Evolutionary conservation across 1,140 invertebrate species (phyloP), one percentile per base, ranked within the genome.

Genomic region (Eubasilissa regina): DNA sequence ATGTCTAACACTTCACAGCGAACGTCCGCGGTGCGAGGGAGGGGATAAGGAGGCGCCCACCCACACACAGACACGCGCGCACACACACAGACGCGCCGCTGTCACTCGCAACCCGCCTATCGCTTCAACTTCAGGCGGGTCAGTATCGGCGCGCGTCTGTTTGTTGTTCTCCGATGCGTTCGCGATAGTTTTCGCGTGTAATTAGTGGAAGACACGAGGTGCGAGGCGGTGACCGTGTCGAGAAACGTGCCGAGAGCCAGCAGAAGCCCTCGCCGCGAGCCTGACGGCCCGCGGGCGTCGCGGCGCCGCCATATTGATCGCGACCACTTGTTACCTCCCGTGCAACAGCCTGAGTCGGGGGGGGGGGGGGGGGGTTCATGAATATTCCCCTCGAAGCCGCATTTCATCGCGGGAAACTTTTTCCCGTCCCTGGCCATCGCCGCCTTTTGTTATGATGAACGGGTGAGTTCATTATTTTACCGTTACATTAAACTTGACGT

Each of bases 321-420:
- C 77, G 77, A 82, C 77, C 80, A 82, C 80, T 82, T 82, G 80
- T 82, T 82, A 79, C 77, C 56, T 55, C n/a, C n/a, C 58, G 19
- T 21, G 78, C 70, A 79, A 75, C 78, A 79, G 70, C 77, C 58
- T 77, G 75, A 47, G 48, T 43, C 75, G 48, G 47, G 60, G 21
- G 43, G 17, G 75, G 48, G 48, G 43, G 58, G 48, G 47, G 60
- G 21, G 43, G 17, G 51, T 62, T 76, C 56, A 64, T 64, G 56
- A 45, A 62, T 76, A 48, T 76, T 76, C 48, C 53, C 43, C 45
- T 45, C 48, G 58, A 66, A 76, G 62, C 3, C 60, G 11, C 35
- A 12, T n/a, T 9, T 64, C 60, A 10, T 21, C 25, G 12, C 13
- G 60, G 35, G 6, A 58, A 58, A 58, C 15, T 58, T 58, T 58